Conservation (phyloP, 2,113 vertebrate genomes). For the Tiliqua scincoides region DNA sequence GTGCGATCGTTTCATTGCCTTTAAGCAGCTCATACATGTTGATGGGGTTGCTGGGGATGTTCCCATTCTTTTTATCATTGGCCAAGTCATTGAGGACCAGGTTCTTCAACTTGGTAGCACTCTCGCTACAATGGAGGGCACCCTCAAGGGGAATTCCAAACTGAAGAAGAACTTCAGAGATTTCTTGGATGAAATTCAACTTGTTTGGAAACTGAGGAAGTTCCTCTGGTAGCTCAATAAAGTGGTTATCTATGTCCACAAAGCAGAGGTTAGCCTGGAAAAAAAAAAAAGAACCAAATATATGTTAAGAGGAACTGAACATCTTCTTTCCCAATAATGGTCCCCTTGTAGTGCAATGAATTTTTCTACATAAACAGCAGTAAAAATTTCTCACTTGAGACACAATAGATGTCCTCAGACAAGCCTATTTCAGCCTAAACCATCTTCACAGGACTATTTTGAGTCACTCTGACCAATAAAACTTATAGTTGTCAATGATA, state of each 20-base stretch:
- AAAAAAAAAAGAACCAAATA: constrained; percentile 2
- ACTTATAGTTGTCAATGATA: neutral
- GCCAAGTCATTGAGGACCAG: constrained; percentile 88
- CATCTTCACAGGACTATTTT: neutral
- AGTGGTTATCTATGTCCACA: constrained; percentile 95
- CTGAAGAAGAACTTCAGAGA: constrained; percentile 87
- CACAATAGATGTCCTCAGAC: neutral
- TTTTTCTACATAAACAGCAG: neutral
- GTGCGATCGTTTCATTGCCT: constrained; percentile 87
- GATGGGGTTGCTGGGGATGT: constrained; percentile 84
- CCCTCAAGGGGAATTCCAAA: constrained; percentile 85
- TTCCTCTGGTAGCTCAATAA: constrained; percentile 90
- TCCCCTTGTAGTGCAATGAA: neutral
- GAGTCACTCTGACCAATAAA: neutral
- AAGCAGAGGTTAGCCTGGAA: constrained; percentile 94
- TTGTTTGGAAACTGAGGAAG: constrained; percentile 93
- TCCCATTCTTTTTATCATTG: constrained; percentile 93
- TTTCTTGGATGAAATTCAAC: constrained; percentile 90
- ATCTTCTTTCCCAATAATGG: fast-evolving
- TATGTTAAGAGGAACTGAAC: constrained; percentile 19
- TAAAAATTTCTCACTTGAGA: neutral
- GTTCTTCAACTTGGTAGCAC: constrained; percentile 80
- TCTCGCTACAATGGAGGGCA: constrained; percentile 76
- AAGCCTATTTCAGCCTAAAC: neutral
- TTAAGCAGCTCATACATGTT: constrained; percentile 87